phyloP scores from a whole-genome alignment of 2,113 vertebrate species.

The Quiscalus mexicanus region DNA sequence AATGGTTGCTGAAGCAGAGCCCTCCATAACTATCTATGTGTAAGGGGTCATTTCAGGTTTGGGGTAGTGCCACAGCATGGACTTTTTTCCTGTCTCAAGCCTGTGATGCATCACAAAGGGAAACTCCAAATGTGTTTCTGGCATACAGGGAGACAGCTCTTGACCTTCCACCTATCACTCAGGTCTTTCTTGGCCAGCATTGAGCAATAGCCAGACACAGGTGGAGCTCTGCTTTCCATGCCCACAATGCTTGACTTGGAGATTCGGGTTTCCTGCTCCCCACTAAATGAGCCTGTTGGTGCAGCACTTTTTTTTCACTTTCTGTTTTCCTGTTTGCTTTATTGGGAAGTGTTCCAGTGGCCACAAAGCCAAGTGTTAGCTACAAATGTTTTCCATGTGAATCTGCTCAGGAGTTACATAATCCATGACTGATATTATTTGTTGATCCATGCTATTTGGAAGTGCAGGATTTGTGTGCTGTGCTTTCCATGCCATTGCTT shows the following conservation, averaged over 20 bases:
- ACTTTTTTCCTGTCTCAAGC: neutral
- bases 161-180: neutral
- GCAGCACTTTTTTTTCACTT: neutral
- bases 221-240: neutral
- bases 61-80: neutral
- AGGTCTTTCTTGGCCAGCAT: neutral
- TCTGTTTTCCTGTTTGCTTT: neutral
- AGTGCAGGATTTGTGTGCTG: neutral
- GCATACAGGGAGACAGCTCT: neutral
- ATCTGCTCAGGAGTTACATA: neutral
- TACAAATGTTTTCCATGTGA: neutral
- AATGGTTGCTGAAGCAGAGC: neutral
- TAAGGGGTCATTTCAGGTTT: neutral
- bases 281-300: neutral
- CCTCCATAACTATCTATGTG: neutral
- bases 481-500: neutral
- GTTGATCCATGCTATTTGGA: accelerated
- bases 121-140: neutral
- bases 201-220: neutral
- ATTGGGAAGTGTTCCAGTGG: neutral
- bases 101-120: neutral
- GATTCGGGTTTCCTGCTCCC: neutral
- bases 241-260: neutral
- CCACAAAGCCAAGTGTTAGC: neutral
- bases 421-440: neutral